phyloP scores from a whole-genome alignment of 2,797 vertebrate species.

The Clamator glandarius region DNA sequence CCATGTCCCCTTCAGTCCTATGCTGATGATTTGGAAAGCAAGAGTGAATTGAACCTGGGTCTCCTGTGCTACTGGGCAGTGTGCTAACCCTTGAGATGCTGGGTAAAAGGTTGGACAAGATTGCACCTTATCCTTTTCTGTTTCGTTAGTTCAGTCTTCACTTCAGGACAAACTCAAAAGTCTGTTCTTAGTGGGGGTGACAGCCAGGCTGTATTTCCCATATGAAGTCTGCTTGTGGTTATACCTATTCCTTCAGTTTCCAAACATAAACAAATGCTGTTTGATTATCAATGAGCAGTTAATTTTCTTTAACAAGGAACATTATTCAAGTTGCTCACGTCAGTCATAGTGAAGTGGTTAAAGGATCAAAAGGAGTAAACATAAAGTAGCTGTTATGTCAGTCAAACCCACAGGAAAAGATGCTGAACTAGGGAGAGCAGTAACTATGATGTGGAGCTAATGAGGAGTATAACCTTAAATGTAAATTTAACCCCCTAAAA shows the following conservation, averaged over 20 bases:
- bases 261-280: neutral
- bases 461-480: neutral
- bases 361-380: neutral
- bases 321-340: neutral
- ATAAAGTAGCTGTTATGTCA: neutral
- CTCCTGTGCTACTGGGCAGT: neutral
- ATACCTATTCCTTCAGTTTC: neutral
- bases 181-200: too few relatives aligned
- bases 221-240: fast-evolving
- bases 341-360: neutral
- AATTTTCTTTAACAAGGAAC: neutral
- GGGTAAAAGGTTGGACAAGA: neutral
- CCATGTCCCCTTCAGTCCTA: neutral
- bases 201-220: neutral
- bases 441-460: neutral
- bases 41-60: neutral
- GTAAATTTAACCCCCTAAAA: neutral
- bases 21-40: neutral
- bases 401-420: neutral
- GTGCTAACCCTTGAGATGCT: neutral
- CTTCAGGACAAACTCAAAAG: neutral
- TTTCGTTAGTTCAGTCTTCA: neutral
- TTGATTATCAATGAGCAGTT: neutral
- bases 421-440: neutral
- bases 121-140: neutral